phyloP scores from a whole-genome alignment of 2,888 invertebrate genomes.

The Calameuta idolon region DNA sequence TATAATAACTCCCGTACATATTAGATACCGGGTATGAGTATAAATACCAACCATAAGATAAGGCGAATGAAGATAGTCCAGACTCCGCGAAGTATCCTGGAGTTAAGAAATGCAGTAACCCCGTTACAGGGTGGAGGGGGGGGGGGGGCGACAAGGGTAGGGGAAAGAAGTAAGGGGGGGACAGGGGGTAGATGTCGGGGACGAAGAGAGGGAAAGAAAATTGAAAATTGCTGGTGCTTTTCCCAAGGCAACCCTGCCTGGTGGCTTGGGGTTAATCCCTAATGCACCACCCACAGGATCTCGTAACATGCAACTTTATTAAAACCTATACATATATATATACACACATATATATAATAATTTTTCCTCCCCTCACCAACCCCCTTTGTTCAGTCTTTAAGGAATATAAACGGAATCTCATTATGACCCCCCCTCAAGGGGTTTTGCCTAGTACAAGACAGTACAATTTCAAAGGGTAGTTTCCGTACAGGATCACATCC shows the following conservation, averaged over 20 bases:
- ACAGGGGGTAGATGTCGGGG: not conserved
- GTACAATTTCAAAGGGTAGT: not conserved
- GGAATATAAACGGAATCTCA: slow-evolving; percentile 19
- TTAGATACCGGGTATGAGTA: not conserved
- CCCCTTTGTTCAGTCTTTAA: not conserved
- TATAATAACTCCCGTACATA: not conserved
- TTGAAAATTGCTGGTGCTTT: slow-evolving; percentile 20
- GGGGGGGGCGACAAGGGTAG: too few species aligned
- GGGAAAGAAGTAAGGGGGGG: not conserved
- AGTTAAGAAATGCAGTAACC: not conserved
- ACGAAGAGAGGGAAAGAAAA: slow-evolving; percentile 12
- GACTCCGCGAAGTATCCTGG: not conserved
- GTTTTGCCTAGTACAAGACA: not conserved
- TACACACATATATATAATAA: not conserved
- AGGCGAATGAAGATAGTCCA: not conserved
- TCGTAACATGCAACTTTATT: slow-evolving; percentile 21
- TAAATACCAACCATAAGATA: not conserved
- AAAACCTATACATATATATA: slow-evolving; percentile 17
- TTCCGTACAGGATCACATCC: not conserved
- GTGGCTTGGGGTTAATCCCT: slow-evolving; percentile 19
- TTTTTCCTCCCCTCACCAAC: not conserved
- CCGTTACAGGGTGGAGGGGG: not conserved
- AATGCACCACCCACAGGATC: slow-evolving; percentile 17
- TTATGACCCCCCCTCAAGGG: not conserved
- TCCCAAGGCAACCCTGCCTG: not conserved